Evolutionary conservation across 2,888 invertebrate species (phyloP).

Genomic region (Cryptus viduatorius): DNA sequence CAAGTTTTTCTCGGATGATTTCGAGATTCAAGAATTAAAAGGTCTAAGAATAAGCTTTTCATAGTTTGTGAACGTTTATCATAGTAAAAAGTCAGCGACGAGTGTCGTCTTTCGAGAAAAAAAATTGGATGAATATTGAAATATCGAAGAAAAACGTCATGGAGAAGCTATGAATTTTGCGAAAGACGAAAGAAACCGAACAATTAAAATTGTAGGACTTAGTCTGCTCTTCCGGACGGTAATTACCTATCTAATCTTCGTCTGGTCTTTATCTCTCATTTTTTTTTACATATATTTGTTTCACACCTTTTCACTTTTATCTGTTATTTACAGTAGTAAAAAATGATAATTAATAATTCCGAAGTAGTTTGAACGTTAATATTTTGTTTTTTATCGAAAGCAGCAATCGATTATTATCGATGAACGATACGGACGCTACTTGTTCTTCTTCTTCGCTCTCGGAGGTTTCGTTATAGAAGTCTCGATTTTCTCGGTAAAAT

Average conservation of each 20-base stretch:
- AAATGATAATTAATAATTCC: constrained; percentile 20
- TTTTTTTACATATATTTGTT: constrained; percentile 15
- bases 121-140: constrained; percentile 4
- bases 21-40: constrained; percentile 10
- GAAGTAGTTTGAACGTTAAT: neutral
- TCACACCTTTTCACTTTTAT: constrained; percentile 8
- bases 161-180: constrained; percentile 14
- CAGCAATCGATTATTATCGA: constrained; percentile 68
- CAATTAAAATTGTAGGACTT: constrained; percentile 16
- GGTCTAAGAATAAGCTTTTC: constrained; percentile 58
- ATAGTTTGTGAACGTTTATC: constrained; percentile 44
- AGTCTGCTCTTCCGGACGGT: constrained; percentile 47
- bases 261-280: constrained; percentile 42
- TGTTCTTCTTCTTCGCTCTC: constrained; percentile 85
- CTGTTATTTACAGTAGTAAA: constrained; percentile 41
- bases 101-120: neutral
- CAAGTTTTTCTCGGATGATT: constrained; percentile 10
- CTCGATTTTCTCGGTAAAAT: constrained; percentile 79
- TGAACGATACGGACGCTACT: constrained; percentile 75
- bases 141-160: neutral
- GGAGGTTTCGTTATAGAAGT: constrained; percentile 82
- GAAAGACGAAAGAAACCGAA: constrained; percentile 26
- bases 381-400: constrained; percentile 43
- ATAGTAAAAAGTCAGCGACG: neutral
- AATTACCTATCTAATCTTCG: constrained; percentile 36